Evolutionary conservation across 2,888 invertebrate species (phyloP).

Genomic region (Ctenicera cuprea): DNA sequence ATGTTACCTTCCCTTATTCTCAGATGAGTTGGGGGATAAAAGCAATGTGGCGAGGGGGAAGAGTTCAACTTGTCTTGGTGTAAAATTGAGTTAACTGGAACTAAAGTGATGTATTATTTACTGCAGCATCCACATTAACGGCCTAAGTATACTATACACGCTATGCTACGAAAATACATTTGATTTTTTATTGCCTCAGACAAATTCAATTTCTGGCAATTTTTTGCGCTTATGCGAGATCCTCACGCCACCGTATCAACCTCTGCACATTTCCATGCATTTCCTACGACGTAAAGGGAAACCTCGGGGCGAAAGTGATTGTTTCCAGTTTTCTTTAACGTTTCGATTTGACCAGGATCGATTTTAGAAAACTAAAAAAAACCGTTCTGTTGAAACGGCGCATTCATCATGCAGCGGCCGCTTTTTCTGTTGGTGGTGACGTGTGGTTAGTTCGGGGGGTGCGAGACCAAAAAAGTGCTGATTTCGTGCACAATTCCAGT

Average conservation of each 20-base stretch:
- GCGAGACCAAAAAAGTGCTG: constrained; percentile 62
- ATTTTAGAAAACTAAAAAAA: too few species aligned
- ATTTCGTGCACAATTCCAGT: constrained; percentile 64
- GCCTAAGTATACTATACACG: constrained; percentile 23
- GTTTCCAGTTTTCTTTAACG: neutral
- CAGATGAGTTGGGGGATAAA: constrained; percentile 57
- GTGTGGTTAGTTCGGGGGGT: constrained; percentile 37
- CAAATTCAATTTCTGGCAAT: constrained; percentile 34
- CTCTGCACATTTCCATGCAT: constrained; percentile 22
- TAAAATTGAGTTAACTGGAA: constrained; percentile 60
- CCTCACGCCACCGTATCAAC: constrained; percentile 20
- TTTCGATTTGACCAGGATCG: neutral
- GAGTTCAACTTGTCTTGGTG: constrained; percentile 56
- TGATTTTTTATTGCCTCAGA: constrained; percentile 38
- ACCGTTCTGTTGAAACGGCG: constrained; percentile 16
- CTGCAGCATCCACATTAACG: constrained; percentile 55
- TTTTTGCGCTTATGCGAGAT: constrained; percentile 27
- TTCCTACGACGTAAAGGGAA: neutral
- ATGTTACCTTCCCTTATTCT: constrained; percentile 59
- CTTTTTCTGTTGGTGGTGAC: constrained; percentile 32
- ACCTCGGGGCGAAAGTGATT: constrained; percentile 1
- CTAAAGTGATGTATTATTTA: constrained; percentile 59
- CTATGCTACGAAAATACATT: constrained; percentile 33
- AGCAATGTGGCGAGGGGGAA: constrained; percentile 55
- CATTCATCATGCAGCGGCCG: constrained; percentile 22